Percentiles rank a stretch among this genome's conserved stretches.
These are phyloP conservation scores for Tretioscincus oriximinensis DNA, from an alignment of 2,113 vertebrate genomes.

Conservation along the genomic window DNA sequence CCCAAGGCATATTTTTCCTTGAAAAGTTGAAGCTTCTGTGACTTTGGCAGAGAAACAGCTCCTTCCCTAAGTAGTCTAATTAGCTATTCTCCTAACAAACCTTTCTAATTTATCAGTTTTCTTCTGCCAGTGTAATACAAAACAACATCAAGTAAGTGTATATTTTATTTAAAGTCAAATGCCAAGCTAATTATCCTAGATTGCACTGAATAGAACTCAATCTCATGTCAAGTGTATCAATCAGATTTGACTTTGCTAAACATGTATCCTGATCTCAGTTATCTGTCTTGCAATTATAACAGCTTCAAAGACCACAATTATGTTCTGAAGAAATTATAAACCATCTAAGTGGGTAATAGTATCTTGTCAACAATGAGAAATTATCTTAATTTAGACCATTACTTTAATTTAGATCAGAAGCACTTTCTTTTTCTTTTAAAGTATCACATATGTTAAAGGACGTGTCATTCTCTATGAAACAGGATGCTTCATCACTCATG, in stretches of 20 bases:
- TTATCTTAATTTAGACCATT: slow-evolving; percentile 48
- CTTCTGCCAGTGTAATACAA: neutral
- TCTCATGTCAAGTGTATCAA: slow-evolving; percentile 59
- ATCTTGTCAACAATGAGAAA: slow-evolving; percentile 49
- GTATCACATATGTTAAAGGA: neutral
- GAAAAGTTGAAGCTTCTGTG: neutral
- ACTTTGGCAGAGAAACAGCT: neutral
- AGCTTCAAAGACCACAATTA: slow-evolving; percentile 37
- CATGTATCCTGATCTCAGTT: slow-evolving; percentile 38
- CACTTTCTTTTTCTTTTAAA: slow-evolving; percentile 24
- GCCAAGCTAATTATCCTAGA: slow-evolving; percentile 48
- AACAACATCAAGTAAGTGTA: slow-evolving; percentile 11
- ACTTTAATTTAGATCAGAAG: slow-evolving; percentile 43
- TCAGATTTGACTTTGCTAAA: slow-evolving; percentile 40
- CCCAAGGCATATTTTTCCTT: neutral
- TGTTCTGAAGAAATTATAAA: slow-evolving; percentile 31
- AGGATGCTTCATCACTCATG: slow-evolving; percentile 16
- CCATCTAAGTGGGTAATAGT: slow-evolving; percentile 30
- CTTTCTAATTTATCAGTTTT: neutral
- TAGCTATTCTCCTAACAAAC: slow-evolving; percentile 34
- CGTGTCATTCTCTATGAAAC: slow-evolving; percentile 28
- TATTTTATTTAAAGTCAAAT: slow-evolving; percentile 31
- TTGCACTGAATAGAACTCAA: slow-evolving; percentile 45
- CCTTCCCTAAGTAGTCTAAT: slow-evolving; percentile 16
- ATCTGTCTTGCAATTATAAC: slow-evolving; percentile 47